Evolutionary conservation across 2,113 vertebrate genomes (phyloP).

Genomic region (Irena cyanogastra): DNA sequence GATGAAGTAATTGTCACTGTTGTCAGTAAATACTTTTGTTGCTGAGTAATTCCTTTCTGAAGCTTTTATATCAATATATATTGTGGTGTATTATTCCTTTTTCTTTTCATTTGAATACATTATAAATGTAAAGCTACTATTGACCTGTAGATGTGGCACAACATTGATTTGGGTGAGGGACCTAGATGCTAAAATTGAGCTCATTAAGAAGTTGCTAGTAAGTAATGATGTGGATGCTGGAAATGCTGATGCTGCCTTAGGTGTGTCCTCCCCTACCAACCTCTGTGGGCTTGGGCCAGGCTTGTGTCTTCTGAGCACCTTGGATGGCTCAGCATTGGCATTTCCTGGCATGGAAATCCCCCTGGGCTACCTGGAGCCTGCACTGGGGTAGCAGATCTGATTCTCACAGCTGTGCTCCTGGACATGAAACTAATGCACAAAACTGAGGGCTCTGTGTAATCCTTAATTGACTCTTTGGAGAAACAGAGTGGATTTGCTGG

Average conservation of each 20-base stretch:
- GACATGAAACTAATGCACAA: background rate
- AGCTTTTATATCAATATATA: background rate
- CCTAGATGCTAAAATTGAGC: background rate
- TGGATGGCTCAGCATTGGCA: background rate
- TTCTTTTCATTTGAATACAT: background rate
- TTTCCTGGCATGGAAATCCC: background rate
- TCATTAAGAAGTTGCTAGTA: background rate
- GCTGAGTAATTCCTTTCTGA: background rate
- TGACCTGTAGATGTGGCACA: background rate
- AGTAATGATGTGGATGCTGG: background rate
- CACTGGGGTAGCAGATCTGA: background rate
- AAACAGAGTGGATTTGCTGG: background rate
- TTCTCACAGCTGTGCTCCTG: background rate
- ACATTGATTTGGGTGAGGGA: background rate
- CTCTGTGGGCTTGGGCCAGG: fast-evolving
- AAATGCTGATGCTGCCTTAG: background rate
- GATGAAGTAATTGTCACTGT: background rate
- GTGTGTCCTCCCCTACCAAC: background rate
- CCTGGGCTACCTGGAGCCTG: background rate
- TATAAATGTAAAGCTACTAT: background rate
- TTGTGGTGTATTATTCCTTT: background rate
- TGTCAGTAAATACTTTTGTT: background rate
- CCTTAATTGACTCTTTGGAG: background rate
- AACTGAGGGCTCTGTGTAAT: background rate
- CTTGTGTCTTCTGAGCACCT: background rate